Base-by-base conservation (phyloP, 2,888 invertebrate species). In the Parthenolecanium corni region DNA sequence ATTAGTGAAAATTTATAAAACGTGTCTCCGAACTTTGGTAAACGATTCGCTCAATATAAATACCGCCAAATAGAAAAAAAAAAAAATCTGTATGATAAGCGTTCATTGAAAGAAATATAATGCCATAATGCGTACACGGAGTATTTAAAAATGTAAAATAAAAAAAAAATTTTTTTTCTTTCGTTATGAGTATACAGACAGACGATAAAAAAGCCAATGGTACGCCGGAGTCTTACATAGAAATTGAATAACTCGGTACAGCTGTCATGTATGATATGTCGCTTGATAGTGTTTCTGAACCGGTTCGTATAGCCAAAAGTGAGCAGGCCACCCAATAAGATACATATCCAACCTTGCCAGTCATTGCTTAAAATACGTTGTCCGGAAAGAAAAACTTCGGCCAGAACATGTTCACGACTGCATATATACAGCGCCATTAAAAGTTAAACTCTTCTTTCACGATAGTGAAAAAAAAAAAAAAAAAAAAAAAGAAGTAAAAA, bases 241-340 rank as follows among this genome's bases (percentile, higher is more conserved):
- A 51, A 61, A 61, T 61, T 61, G 61, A 61, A 61, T 61, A 61
- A 61, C 49, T 61, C 51, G 36, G 61, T 61, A 61, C 51, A 61
- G 61, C 61, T 61, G 61, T 61, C 61, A 61, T 61, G 61, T 61
- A 61, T 61, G 61, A 61, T 51, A 61, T 61, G 61, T 61, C 61
- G 61, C 49, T 49, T 61, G 61, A 61, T 61, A 61, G 61, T 51
- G 61, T 57, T n/a, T 57, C 57, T 44, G 57, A 44, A 57, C 57
- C 61, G 61, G 61, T 61, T 51, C 49, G 51, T 47, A 31, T 31
- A 61, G 61, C 61, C 51, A 61, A 61, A 61, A 61, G 49, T 51
- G 61, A 61, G 61, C 49, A 61, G 61, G 51, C 61, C 61, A 61
- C 61, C 61, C 61, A 61, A 61, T 61, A 61, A 49, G 61, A 38